Evolutionary conservation across 2,888 invertebrate species (phyloP), one percentile per base, ranked within the genome.

Genomic region (Drosophila percnosoma): DNA sequence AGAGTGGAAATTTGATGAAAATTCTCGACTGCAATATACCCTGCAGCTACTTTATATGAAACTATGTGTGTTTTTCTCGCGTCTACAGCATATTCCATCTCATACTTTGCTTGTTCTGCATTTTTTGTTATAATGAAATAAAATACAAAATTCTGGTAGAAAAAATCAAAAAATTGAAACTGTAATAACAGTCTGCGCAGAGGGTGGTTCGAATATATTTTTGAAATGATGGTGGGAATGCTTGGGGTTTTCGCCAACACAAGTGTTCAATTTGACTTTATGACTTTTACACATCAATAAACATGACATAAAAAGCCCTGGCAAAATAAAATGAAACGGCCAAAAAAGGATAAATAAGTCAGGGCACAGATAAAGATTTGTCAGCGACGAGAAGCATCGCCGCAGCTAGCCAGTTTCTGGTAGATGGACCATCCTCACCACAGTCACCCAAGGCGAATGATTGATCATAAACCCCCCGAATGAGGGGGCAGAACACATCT

Each of bases 201-300:
- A 52, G 79, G 61, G 29, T 55, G 60, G 42, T 21, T 70, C 11
- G 42, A 31, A 57, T 52, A 36, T 49, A 31, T 21, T 15, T 57
- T 40, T 29, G n/a, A 4, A 38, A n/a, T 38, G 38, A 13, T 15
- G 34, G 13, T 2, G 24, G 10, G 15, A 1, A 45, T 15, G 15
- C 24, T 45, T 15, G 15, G 11, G 5, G 51, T 54, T 68, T 68
- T 64, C 54, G 60, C 24, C 65, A 73, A 68, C 81, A 82, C 82
- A 81, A 83, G 78, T 83, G 82, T 85, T 86, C 80, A 81, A 82
- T 87, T 82, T 90, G 80, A 85, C 84, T 90, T 89, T 83, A 83
- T 83, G 90, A 90, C 84, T 89, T 80, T 84, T 83, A 83, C 91
- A 86, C 90, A 87, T 91, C 89, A 86, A 90, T 90, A 85, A 90